Percentiles rank a stretch among this genome's conserved stretches.
Evolutionary conservation across 1,140 invertebrate species (phyloP).

Genomic region (Drosophila eugracilis): DNA sequence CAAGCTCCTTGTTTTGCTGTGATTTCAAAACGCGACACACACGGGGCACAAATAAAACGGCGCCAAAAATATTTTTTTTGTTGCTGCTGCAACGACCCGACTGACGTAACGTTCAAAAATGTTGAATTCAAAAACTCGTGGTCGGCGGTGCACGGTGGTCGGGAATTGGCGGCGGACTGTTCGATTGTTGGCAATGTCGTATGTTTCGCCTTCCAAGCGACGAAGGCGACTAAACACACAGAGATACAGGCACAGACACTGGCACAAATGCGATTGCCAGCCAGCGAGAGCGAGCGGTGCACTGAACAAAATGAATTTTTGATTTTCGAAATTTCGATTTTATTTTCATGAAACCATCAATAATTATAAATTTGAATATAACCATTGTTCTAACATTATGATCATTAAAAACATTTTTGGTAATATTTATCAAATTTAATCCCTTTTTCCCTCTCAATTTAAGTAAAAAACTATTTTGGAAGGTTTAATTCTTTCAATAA

Average conservation of each 20-base stretch:
- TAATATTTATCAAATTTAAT: no score
- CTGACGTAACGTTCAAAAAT: slow-evolving; percentile 78
- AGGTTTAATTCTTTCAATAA: no score
- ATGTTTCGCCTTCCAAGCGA: slow-evolving; percentile 83
- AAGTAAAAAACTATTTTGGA: no score
- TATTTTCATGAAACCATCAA: no score
- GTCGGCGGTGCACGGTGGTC: slow-evolving; percentile 21
- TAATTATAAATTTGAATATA: no score
- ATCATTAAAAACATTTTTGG: no score
- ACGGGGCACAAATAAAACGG: slow-evolving; percentile 58
- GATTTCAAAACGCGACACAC: slow-evolving; percentile 44
- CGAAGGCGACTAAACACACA: slow-evolving; percentile 79
- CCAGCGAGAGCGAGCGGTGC: slow-evolving; percentile 26
- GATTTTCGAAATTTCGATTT: no score
- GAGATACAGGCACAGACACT: slow-evolving; percentile 44
- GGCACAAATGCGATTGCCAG: slow-evolving; percentile 17
- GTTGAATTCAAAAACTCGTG: slow-evolving; percentile 59
- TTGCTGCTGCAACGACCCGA: slow-evolving; percentile 24
- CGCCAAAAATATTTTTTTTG: slow-evolving; percentile 65
- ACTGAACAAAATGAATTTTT: background rate
- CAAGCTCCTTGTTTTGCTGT: slow-evolving; percentile 31
- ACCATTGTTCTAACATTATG: no score
- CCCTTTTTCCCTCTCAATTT: no score
- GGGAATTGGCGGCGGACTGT: slow-evolving; percentile 32
- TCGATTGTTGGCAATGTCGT: slow-evolving; percentile 67